Evolutionary conservation across 2,797 vertebrate species (phyloP).

Genomic region (Tapirus indicus): DNA sequence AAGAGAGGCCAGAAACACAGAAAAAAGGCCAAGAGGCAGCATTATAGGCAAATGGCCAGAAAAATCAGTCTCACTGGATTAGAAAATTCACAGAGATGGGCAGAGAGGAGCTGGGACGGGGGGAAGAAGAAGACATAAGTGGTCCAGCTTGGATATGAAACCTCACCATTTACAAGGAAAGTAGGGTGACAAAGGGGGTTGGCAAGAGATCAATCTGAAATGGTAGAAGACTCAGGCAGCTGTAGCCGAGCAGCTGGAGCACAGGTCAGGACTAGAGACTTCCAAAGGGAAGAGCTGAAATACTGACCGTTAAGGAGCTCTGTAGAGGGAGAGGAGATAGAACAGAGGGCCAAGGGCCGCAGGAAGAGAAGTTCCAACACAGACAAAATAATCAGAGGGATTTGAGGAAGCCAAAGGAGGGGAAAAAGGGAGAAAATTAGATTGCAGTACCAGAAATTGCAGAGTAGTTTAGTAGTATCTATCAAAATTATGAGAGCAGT

Average conservation of each 20-base stretch:
- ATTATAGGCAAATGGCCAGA: rapidly evolving
- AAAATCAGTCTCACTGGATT: background rate
- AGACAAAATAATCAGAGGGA: background rate
- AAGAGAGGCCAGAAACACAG: background rate
- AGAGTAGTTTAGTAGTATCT: background rate
- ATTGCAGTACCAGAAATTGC: background rate
- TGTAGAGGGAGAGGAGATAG: background rate
- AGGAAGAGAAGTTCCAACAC: background rate
- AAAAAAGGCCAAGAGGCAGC: background rate
- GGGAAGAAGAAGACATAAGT: background rate
- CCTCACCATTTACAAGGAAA: background rate
- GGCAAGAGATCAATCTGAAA: background rate
- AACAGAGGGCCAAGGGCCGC: background rate
- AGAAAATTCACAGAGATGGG: background rate
- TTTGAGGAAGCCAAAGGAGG: background rate
- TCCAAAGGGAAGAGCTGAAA: background rate
- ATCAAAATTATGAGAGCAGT: background rate
- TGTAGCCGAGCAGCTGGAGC: background rate
- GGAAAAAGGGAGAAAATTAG: background rate
- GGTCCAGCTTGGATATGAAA: background rate
- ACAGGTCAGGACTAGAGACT: background rate
- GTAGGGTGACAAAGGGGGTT: background rate
- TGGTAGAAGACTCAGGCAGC: background rate
- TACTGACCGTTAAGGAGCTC: background rate
- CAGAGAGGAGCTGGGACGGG: background rate